These are phyloP conservation scores for fruit fly (Drosophila melanogaster) DNA, from an alignment of 1,140 invertebrate species.

Conservation along the genomic window Release_6_plus_ISO1_MT NT_037436.4:22215501-22216000, in stretches of 20 bases:
- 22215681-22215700: conserved; percentile 56
- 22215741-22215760: conserved; percentile 11
- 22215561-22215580: conserved; percentile 23
- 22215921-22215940: no score
- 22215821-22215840: neutral
- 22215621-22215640: conserved; percentile 1
- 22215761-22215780: conserved; percentile 20
- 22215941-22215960: no score
- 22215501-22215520: conserved; percentile 82
- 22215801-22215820: neutral
- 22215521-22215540: conserved; percentile 83
- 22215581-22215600: neutral
- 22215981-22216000: no score
- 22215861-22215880: neutral
- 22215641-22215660: conserved; percentile 43
- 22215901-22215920: no score
- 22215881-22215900: no score
- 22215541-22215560: conserved; percentile 76
- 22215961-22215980: neutral
- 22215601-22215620: neutral
- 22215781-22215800: neutral
- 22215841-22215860: neutral
- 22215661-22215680: conserved; percentile 82
- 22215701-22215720: neutral
- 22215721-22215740: conserved; percentile 20